Evolutionary conservation across 2,113 vertebrate species (phyloP), one percentile per base, ranked within the genome.

Genomic region (Dendropsophus ebraccatus): DNA sequence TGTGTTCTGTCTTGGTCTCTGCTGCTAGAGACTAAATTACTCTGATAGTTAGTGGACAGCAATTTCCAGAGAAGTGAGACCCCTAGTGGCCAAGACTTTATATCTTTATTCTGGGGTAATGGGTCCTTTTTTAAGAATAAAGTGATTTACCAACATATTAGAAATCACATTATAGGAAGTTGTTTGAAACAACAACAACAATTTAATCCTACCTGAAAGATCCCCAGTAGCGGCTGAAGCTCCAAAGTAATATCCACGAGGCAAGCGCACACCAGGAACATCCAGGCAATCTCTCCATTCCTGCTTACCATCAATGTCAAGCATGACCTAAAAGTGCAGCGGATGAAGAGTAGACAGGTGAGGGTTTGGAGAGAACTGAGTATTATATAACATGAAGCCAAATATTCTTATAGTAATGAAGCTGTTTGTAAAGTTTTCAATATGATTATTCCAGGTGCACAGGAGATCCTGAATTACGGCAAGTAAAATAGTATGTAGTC

Each of bases 201-300:
- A 12, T 9, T 58, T 25, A n/a, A 21, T 58, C 50, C 30, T 91
- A 99, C 98, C 97, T 50, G 98, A 97, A 1, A 99, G 96, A 87
- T 99, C 98, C 67, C 98, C 97, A 0, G 97, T 99, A 91, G 97
- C 89, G 0, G 76, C 76, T n/a, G 54, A 79, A n/a, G 52, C 50
- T 19, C 76, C 76, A 49, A 99, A 99, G 90, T 96, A 98, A 92
- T 96, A 99, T 0, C 97, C 97, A 0, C 92, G 91, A 0, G 98
- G 98, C 84, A 99, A 89, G 1, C 88, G 93, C 32, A 99, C 97
- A 0, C 97, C 97, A 0, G 97, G 96, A 41, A 99, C 90, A n/a
- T 99, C 97, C 16, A 99, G 91, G 86, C 97, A 99, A 87, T 99
- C 97, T 82, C 94, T 93, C 97, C 97, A 99, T 89, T 99, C 97